Percentiles rank a stretch among this genome's conserved stretches.
Conservation (phyloP, 2,797 vertebrate species). For the Dendrocincla fuliginosa region DNA sequence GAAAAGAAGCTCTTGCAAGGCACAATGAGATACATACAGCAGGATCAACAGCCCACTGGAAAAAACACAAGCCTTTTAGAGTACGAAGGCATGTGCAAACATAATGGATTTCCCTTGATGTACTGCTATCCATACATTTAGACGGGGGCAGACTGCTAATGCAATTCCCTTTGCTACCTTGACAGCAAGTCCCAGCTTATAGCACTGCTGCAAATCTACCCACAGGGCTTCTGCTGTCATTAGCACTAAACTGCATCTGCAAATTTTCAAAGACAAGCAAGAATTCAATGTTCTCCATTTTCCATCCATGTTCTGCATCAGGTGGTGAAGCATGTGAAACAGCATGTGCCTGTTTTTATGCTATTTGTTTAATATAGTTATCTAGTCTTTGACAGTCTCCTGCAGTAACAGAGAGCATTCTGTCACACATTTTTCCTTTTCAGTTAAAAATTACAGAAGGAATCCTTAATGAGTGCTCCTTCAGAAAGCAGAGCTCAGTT, state of each 20-base stretch:
- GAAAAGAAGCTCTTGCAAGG: not conserved
- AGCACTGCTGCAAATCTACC: not conserved
- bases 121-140: not conserved
- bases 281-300: not conserved
- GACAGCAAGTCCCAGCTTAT: not conserved
- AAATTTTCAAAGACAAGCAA: not conserved
- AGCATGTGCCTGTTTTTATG: not conserved
- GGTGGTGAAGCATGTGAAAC: not conserved
- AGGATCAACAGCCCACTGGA: not conserved
- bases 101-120: conserved; percentile 24
- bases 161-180: not conserved
- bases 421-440: not conserved
- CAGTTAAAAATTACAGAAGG: conserved; percentile 14
- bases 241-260: not conserved
- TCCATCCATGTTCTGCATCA: not conserved
- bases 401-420: not conserved
- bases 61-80: not conserved
- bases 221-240: not conserved
- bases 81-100: not conserved
- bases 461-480: not conserved
- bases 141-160: not conserved
- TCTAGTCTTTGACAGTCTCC: not conserved
- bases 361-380: not conserved
- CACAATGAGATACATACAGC: not conserved
- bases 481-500: not conserved